Percentiles rank a stretch among this genome's conserved stretches.
phyloP scores from a whole-genome alignment of 2,888 invertebrate species.

The Heliconius ethilla region DNA sequence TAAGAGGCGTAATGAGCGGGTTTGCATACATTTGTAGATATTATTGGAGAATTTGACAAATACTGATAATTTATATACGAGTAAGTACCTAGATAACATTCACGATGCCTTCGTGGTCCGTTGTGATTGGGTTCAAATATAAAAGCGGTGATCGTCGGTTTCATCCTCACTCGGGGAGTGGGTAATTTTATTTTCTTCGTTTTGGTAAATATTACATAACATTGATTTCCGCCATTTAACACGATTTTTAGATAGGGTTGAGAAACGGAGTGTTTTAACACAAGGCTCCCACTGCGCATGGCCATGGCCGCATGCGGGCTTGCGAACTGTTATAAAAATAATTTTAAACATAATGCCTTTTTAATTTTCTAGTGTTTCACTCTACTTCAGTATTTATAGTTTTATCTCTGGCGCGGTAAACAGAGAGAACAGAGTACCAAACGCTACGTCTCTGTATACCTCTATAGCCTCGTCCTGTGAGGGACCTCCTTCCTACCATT shows the following conservation, averaged over 20 bases:
- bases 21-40: slow-evolving; percentile 6
- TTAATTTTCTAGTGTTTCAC: no score
- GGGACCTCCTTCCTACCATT: no score
- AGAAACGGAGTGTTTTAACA: no score
- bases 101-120: neutral
- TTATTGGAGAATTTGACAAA: neutral
- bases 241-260: no score
- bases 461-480: neutral
- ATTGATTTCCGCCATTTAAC: no score
- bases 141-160: neutral
- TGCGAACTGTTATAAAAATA: no score
- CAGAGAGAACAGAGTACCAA: neutral
- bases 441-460: neutral
- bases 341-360: no score
- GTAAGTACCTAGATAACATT: neutral
- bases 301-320: no score
- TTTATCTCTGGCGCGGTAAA: no score
- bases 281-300: no score
- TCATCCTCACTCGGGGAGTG: neutral
- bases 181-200: neutral
- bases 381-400: no score
- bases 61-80: neutral
- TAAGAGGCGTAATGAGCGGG: neutral
- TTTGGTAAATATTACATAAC: no score
- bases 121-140: neutral